A percentile compares a stretch with the other conserved stretches of the same genome.
These are phyloP conservation scores for Thereva nobilitata DNA, from an alignment of 2,888 invertebrate species.

Conservation along the genomic window DNA sequence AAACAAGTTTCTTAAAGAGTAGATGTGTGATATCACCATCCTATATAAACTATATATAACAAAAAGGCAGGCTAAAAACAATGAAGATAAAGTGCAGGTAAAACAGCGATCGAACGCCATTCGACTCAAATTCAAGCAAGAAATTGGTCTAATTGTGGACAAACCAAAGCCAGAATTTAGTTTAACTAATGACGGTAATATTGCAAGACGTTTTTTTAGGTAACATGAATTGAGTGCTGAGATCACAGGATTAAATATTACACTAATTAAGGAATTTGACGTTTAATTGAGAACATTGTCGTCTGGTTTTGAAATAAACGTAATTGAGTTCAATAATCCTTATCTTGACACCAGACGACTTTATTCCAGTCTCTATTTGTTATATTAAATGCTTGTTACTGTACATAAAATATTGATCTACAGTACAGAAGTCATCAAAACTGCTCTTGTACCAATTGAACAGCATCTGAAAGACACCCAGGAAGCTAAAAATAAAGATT, in stretches of 20 bases:
- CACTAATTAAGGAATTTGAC: conserved; percentile 22
- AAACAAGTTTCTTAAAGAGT: too few species aligned
- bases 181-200: too few species aligned
- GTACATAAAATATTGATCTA: conserved; percentile 47
- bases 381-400: conserved; percentile 47
- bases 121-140: conserved; percentile 36
- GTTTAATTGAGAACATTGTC: conserved; percentile 42
- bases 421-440: conserved; percentile 30
- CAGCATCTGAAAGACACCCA: conserved; percentile 23
- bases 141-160: conserved; percentile 44
- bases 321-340: conserved; percentile 4
- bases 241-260: conserved; percentile 30
- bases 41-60: too few species aligned
- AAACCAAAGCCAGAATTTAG: too few species aligned
- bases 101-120: conserved; percentile 33
- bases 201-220: conserved; percentile 45
- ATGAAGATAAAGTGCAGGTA: conserved; percentile 1
- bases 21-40: too few species aligned
- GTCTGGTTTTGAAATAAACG: conserved; percentile 21
- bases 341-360: conserved; percentile 7
- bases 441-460: conserved; percentile 8
- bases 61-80: too few species aligned
- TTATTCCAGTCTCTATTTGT: conserved; percentile 46
- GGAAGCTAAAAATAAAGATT: conserved; percentile 37
- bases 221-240: conserved; percentile 44